Percentiles rank a stretch among this genome's conserved stretches.
Conservation (phyloP, 2,797 vertebrate species). For the Rhincodon typus region DNA sequence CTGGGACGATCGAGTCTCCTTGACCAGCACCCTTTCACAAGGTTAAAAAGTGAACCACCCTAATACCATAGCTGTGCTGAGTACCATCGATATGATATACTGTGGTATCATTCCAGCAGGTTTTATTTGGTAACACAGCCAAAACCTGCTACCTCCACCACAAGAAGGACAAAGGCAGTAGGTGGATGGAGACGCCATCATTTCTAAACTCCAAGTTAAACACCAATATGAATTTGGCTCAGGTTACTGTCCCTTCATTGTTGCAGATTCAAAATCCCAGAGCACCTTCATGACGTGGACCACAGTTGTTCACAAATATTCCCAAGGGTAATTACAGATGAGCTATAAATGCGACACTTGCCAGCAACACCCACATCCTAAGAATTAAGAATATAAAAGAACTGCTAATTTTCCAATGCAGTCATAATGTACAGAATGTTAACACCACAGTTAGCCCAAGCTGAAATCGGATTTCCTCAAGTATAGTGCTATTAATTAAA, state of each 20-base stretch:
- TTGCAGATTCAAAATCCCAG: neutral
- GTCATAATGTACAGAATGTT: constrained; percentile 33
- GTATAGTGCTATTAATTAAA: constrained; percentile 39
- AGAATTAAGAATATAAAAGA: neutral
- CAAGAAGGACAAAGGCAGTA: neutral
- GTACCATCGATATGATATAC: neutral
- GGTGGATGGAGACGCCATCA: neutral
- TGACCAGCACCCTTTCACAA: neutral
- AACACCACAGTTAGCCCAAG: constrained; percentile 51
- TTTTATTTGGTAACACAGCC: neutral
- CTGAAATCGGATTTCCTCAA: constrained; percentile 46
- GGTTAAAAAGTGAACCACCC: neutral
- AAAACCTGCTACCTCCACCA: neutral
- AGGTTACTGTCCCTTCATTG: neutral
- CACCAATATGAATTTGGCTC: neutral
- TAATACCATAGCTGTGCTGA: neutral
- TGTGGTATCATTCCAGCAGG: neutral
- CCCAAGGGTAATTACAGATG: neutral
- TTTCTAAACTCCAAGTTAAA: neutral
- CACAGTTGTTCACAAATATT: neutral
- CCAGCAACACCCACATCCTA: neutral
- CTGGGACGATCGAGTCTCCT: neutral
- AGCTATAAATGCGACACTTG: neutral
- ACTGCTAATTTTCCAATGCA: neutral
- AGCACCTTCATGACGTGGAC: neutral